Conservation (phyloP, 2,113 vertebrate species). For the Megaleporinus macrocephalus region DNA sequence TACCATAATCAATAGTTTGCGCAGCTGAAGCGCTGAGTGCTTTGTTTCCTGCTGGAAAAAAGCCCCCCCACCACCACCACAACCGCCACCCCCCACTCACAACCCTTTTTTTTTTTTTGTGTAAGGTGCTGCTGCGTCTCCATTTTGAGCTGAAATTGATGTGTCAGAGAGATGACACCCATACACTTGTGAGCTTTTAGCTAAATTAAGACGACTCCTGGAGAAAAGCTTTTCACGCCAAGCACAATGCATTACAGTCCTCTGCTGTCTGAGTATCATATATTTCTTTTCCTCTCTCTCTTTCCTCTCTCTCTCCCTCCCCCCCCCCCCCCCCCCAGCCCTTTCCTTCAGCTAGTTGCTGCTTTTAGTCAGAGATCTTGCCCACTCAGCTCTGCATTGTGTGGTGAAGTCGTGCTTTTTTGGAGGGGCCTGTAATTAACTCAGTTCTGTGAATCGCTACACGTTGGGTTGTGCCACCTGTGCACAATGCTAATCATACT, state of each 20-base stretch:
- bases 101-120: slow-evolving; percentile 5
- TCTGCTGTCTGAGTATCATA: slow-evolving; percentile 32
- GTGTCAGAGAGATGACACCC: slow-evolving; percentile 39
- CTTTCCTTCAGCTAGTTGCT: slow-evolving; percentile 48
- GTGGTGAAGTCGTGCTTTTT: neutral
- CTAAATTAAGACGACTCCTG: slow-evolving; percentile 43
- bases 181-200: slow-evolving; percentile 48
- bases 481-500: neutral
- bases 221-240: slow-evolving; percentile 49
- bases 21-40: slow-evolving; percentile 34
- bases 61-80: too few species aligned
- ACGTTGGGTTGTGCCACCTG: neutral
- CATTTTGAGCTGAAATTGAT: slow-evolving; percentile 47
- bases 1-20: slow-evolving; percentile 79
- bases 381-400: slow-evolving; percentile 18
- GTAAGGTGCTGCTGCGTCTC: slow-evolving; percentile 35
- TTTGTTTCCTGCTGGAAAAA: slow-evolving; percentile 52
- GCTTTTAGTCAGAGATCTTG: slow-evolving; percentile 37
- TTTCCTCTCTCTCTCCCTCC: slow-evolving; percentile 29
- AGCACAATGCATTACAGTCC: slow-evolving; percentile 41
- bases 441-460: neutral
- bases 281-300: slow-evolving; percentile 31
- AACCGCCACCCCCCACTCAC: too few species aligned
- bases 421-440: slow-evolving; percentile 11
- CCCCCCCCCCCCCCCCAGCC: slow-evolving; percentile 24